Conservation (phyloP, 2,888 invertebrate genomes). For the Chrysodeixis includens region DNA sequence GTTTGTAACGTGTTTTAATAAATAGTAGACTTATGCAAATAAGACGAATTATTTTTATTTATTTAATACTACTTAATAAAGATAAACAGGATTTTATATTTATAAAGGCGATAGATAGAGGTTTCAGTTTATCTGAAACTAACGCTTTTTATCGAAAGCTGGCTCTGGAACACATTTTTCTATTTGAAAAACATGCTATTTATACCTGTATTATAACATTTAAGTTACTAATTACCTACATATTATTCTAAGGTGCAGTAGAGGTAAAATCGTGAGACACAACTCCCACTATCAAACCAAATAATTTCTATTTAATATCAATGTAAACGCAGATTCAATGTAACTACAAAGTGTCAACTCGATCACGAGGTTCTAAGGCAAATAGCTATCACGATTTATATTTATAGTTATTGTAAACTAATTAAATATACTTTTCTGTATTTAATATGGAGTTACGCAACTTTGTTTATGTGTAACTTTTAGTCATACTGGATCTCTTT, state of each 20-base stretch:
- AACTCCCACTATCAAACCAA: conserved; percentile 35
- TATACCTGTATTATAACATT: not conserved
- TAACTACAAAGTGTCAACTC: conserved; percentile 65
- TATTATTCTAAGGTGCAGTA: conserved; percentile 7
- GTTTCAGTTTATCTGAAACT: too few relatives aligned
- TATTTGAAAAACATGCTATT: not conserved
- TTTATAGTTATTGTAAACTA: too few relatives aligned
- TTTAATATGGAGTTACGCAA: too few relatives aligned
- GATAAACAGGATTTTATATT: too few relatives aligned
- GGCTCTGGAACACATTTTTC: too few relatives aligned
- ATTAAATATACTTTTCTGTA: not conserved
- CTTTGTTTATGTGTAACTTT: too few relatives aligned
- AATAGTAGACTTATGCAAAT: too few relatives aligned
- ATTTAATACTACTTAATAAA: too few relatives aligned
- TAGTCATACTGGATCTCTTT: too few relatives aligned
- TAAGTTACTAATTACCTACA: conserved; percentile 9
- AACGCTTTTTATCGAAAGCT: too few relatives aligned
- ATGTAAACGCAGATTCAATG: conserved; percentile 61
- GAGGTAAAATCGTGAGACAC: conserved; percentile 42
- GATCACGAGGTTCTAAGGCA: conserved; percentile 55
- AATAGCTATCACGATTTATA: not conserved
- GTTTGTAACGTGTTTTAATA: not conserved
- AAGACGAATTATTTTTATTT: too few relatives aligned
- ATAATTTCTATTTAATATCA: conserved; percentile 27
- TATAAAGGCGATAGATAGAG: too few relatives aligned